A percentile compares a stretch with the other conserved stretches of the same genome.
These are phyloP conservation scores for Mormyrops attenuatus DNA, from an alignment of 2,797 vertebrate genomes.

Conservation along the genomic window DNA sequence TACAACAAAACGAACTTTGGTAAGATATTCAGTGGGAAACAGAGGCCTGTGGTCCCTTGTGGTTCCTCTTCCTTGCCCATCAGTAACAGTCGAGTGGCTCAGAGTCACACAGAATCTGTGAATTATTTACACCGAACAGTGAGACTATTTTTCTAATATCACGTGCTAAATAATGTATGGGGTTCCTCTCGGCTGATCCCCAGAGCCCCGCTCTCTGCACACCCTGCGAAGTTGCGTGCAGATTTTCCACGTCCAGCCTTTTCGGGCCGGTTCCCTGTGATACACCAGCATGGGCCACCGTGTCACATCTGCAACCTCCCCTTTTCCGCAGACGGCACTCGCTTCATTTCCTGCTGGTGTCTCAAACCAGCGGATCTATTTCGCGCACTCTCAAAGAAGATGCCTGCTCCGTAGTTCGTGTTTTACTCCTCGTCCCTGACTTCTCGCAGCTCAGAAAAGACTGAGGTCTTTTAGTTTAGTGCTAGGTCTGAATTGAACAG, in stretches of 20 bases:
- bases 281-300: not conserved
- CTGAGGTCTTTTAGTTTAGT: not conserved
- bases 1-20: conserved; percentile 32
- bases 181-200: not conserved
- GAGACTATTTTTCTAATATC: conserved; percentile 40
- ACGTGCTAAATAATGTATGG: conserved; percentile 42
- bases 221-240: not conserved
- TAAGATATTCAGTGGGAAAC: conserved; percentile 35
- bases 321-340: not conserved
- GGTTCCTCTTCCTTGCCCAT: conserved; percentile 27
- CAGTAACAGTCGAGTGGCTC: conserved; percentile 38
- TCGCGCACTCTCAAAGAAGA: not conserved
- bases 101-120: conserved; percentile 37
- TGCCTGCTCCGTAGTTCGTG: not conserved
- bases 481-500: not conserved
- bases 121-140: conserved; percentile 41
- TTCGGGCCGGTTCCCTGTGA: not conserved
- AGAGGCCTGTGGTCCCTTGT: conserved; percentile 33
- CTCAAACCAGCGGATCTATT: not conserved
- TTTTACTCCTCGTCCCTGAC: not conserved
- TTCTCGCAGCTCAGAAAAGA: not conserved
- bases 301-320: not conserved
- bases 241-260: not conserved
- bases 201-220: not conserved
- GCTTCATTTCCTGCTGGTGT: not conserved